phyloP scores from a whole-genome alignment of 2,113 vertebrate species.

The Microtus richardsoni region DNA sequence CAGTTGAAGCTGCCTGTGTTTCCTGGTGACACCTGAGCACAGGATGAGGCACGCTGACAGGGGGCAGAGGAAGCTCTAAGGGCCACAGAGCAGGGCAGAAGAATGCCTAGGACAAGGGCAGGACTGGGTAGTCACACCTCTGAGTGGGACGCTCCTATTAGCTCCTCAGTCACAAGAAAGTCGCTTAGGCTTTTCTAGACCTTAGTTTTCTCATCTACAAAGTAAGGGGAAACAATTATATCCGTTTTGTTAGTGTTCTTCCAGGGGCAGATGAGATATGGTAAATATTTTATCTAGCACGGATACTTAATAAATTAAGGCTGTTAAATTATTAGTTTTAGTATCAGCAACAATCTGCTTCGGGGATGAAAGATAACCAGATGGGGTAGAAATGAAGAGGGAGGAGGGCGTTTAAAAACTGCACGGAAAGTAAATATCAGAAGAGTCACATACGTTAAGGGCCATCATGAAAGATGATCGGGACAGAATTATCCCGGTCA shows the following conservation, averaged over 20 bases:
- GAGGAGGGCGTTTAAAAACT: background rate
- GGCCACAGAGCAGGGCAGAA: background rate
- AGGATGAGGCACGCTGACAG: no score
- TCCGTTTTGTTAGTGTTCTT: background rate
- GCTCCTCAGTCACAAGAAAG: background rate
- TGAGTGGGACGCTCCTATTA: background rate
- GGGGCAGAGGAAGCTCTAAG: background rate
- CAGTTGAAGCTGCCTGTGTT: background rate
- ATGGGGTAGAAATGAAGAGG: background rate
- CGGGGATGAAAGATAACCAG: conserved; percentile 30
- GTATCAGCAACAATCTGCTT: conserved; percentile 5
- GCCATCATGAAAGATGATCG: background rate
- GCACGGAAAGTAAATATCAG: background rate
- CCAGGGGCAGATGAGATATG: background rate
- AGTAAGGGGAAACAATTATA: background rate
- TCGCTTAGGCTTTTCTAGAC: background rate
- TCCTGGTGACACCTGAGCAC: background rate
- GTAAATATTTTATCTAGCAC: background rate
- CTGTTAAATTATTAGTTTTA: background rate
- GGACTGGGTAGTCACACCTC: background rate
- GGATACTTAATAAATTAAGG: background rate
- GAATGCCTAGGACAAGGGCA: rapidly evolving
- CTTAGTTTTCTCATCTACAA: background rate
- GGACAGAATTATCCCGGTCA: background rate
- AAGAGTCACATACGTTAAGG: background rate